Evolutionary conservation across 2,113 vertebrate genomes (phyloP).

Genomic region (Phyllostomus hastatus): DNA sequence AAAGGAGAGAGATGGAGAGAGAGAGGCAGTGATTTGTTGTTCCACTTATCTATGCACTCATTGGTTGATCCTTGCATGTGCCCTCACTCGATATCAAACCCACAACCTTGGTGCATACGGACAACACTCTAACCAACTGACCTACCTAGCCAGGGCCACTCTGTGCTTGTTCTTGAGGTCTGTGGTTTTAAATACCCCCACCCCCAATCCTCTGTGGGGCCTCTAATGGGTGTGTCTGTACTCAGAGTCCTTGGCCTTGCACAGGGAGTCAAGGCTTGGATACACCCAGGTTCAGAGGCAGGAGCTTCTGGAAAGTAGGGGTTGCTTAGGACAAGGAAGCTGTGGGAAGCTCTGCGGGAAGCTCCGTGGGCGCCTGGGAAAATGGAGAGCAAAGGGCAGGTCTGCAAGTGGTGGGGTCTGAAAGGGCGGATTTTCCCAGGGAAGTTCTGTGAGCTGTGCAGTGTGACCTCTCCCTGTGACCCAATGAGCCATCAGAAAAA

Average conservation of each 20-base stretch:
- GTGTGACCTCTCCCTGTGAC: not conserved
- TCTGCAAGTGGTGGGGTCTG: not conserved
- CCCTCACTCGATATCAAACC: too few relatives aligned
- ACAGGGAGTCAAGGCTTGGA: not conserved
- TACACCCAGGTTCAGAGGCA: not conserved
- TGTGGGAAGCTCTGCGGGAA: not conserved
- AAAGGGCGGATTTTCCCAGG: not conserved
- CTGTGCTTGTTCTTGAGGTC: not conserved
- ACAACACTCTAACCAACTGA: too few relatives aligned
- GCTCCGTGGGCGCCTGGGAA: not conserved
- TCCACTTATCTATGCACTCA: too few relatives aligned
- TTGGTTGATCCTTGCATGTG: too few relatives aligned
- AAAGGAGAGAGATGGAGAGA: too few relatives aligned
- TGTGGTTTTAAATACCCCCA: not conserved
- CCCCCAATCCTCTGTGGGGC: not conserved
- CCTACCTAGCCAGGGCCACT: too few relatives aligned
- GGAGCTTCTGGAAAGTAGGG: not conserved
- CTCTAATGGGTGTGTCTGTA: not conserved
- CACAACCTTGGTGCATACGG: too few relatives aligned
- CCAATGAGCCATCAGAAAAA: not conserved
- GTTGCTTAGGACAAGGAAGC: not conserved
- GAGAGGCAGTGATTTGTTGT: too few relatives aligned
- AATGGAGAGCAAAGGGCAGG: not conserved
- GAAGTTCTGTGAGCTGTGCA: not conserved
- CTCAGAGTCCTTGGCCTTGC: not conserved